Evolutionary conservation across 2,113 vertebrate species (phyloP), one percentile per base, ranked within the genome.

Genomic region (Anguilla rostrata): DNA sequence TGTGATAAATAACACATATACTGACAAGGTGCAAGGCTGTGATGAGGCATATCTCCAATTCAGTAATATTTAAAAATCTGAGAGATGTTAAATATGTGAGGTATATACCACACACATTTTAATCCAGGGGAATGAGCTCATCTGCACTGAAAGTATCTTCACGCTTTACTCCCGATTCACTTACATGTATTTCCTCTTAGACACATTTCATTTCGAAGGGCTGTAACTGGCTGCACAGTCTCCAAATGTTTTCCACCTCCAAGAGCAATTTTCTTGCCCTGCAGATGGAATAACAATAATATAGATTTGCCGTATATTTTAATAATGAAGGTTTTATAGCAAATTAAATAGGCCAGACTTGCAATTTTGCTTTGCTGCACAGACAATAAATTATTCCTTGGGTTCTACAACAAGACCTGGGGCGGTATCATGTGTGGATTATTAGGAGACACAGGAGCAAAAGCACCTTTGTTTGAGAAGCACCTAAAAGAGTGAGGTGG

Each of bases 301-400:
- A 53, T 53, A 9, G 0, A 53, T 53, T 53, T 53, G 49, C 12
- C 12, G 49, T 53, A 53, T 53, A 53, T 93, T 93, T 92, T 92
- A 92, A 91, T 94, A 93, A 93, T 92, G 90, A 92, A 92, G 94
- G 93, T 92, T 94, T 90, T 93, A 94, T 90, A 92, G 91, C 91
- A 93, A 94, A 94, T 94, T 92, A 94, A 96, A 95, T 94, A 89
- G 92, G 93, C 93, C 92, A 89, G 86, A 86, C 87, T 94, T 92
- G 94, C 94, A 95, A 89, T 93, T 95, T 94, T 94, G 92, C 90
- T 89, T 89, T 92, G 94, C 94, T 95, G 94, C 95, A 93, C 92
- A 94, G 94, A 95, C 92, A 93, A 92, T 95, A 95, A 94, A 95
- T 95, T 94, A 94, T 94, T 92, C 88, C 89, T 92, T 83, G 86